Percentiles rank a stretch among this genome's conserved stretches.
Evolutionary conservation across 1,140 invertebrate genomes (phyloP).

Genomic region (Drosophila auraria): DNA sequence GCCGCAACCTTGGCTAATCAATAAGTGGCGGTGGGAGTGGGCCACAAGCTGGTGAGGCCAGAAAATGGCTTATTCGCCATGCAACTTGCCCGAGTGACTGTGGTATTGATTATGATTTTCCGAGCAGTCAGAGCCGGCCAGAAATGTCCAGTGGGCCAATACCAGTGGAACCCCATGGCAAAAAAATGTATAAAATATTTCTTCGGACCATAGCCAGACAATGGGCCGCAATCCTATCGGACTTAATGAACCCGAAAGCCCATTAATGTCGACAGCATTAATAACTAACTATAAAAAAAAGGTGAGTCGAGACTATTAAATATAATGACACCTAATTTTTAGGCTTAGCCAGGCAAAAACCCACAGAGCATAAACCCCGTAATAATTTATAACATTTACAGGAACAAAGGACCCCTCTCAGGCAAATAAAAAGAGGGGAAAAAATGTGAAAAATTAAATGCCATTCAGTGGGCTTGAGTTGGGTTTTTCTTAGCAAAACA

Average conservation of each 20-base stretch:
- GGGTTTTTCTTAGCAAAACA: slow-evolving; percentile 12
- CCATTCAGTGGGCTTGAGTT: slow-evolving; percentile 51
- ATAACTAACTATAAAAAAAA: slow-evolving; percentile 53
- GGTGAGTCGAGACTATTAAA: slow-evolving; percentile 60
- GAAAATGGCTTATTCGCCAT: slow-evolving; percentile 16
- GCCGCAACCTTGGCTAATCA: slow-evolving; percentile 48
- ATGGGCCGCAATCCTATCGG: slow-evolving; percentile 14
- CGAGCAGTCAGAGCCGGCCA: background rate
- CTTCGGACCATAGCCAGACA: slow-evolving; percentile 41
- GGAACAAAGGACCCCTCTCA: slow-evolving; percentile 17
- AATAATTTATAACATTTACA: slow-evolving; percentile 63
- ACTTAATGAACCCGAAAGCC: slow-evolving; percentile 56
- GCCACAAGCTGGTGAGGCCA: background rate
- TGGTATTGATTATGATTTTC: slow-evolving; percentile 32
- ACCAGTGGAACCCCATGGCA: slow-evolving; percentile 28
- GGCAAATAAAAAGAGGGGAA: slow-evolving; percentile 8
- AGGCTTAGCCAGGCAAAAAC: slow-evolving; percentile 30
- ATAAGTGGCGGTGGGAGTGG: slow-evolving; percentile 16
- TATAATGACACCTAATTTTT: slow-evolving; percentile 67
- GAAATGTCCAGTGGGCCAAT: slow-evolving; percentile 32
- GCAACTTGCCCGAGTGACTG: slow-evolving; percentile 24
- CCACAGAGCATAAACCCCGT: slow-evolving; percentile 23
- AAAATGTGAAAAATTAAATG: slow-evolving; percentile 74
- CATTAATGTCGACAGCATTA: slow-evolving; percentile 41
- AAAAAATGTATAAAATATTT: slow-evolving; percentile 57